A percentile compares a stretch with the other conserved stretches of the same genome.
These are phyloP conservation scores for Scrobipalpa atriplicella DNA, from an alignment of 2,888 invertebrate genomes.

Conservation along the genomic window DNA sequence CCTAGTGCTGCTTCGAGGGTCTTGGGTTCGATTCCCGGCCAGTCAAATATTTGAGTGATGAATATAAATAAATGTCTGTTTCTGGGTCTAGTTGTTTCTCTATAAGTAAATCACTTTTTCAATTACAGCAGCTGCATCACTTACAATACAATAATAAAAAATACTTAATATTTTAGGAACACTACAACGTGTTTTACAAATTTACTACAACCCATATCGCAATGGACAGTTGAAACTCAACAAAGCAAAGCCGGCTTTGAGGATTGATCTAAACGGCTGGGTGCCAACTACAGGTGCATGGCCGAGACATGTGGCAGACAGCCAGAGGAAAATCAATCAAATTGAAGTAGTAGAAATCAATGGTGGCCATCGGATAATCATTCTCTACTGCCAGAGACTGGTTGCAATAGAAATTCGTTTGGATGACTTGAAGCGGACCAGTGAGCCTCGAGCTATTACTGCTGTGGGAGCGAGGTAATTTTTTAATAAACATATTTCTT, in stretches of 20 bases:
- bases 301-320: neutral
- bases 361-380: neutral
- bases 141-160: too few species aligned
- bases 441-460: neutral
- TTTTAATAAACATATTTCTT: too few species aligned
- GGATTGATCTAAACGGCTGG: neutral
- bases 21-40: too few species aligned
- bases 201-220: conserved; percentile 5
- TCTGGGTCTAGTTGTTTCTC: too few species aligned
- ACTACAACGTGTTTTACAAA: neutral
- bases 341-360: neutral
- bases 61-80: too few species aligned
- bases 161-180: too few species aligned
- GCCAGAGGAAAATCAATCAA: neutral
- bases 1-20: too few species aligned
- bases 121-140: neutral
- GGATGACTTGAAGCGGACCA: neutral
- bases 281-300: neutral
- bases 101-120: neutral
- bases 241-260: neutral
- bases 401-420: neutral
- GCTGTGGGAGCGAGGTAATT: conserved; percentile 3
- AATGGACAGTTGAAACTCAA: neutral
- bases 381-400: neutral
- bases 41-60: too few species aligned